Evolutionary conservation across 2,888 invertebrate species (phyloP).

Genomic region (Megamerina dolium): DNA sequence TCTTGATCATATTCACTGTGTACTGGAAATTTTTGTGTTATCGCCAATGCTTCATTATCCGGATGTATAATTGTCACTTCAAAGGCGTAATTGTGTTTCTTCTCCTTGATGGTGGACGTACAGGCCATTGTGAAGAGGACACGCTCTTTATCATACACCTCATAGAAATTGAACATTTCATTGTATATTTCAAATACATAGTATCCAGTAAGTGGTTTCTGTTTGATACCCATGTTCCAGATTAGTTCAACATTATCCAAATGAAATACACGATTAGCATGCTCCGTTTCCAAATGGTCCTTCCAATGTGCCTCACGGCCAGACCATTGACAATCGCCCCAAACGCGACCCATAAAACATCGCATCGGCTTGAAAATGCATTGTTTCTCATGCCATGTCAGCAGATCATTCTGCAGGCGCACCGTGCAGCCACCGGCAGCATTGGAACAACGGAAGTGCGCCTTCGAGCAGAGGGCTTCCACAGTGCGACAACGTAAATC

Average conservation of each 20-base stretch:
- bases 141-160: constrained; percentile 42
- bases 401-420: constrained; percentile 52
- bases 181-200: constrained; percentile 43
- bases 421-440: constrained; percentile 53
- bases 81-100: constrained; percentile 41
- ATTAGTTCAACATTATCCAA: constrained; percentile 27
- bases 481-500: constrained; percentile 53
- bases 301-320: constrained; percentile 59
- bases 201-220: constrained; percentile 42
- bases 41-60: constrained; percentile 41
- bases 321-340: constrained; percentile 55
- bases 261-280: constrained; percentile 51
- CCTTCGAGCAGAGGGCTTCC: constrained; percentile 57
- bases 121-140: constrained; percentile 46
- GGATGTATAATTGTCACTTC: constrained; percentile 43
- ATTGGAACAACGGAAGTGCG: constrained; percentile 57
- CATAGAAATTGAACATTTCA: constrained; percentile 48
- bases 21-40: constrained; percentile 45
- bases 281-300: constrained; percentile 55
- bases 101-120: constrained; percentile 39
- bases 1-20: constrained; percentile 47
- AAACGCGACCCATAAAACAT: constrained; percentile 49
- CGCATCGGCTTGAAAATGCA: constrained; percentile 47
- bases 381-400: constrained; percentile 53
- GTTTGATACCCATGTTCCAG: constrained; percentile 40